A percentile compares a stretch with the other conserved stretches of the same genome.
phyloP scores from a whole-genome alignment of 64 coral and sea anemone species.

The Stylophora pistillata region DNA sequence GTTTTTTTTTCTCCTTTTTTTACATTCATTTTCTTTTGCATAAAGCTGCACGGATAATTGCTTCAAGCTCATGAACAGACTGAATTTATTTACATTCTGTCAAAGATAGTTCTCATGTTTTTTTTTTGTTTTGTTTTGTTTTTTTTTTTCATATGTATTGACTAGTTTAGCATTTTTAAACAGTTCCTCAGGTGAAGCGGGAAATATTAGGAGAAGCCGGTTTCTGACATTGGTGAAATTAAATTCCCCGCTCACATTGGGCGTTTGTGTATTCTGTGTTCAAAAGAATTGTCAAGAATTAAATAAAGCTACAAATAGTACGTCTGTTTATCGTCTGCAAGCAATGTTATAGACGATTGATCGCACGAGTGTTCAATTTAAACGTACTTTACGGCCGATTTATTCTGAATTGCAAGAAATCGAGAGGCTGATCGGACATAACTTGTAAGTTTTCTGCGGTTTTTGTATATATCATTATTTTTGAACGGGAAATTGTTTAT shows the following conservation, averaged over 20 bases:
- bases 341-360: conserved; percentile 41
- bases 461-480: not conserved
- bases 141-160: not conserved
- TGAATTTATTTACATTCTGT: conserved; percentile 29
- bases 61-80: conserved; percentile 3
- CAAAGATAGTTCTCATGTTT: conserved; percentile 8
- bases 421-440: not conserved
- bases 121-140: too few relatives aligned
- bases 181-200: not conserved
- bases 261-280: not conserved
- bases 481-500: not conserved
- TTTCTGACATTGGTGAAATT: not conserved
- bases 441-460: not conserved
- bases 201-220: not conserved
- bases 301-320: not conserved
- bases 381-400: not conserved
- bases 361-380: not conserved
- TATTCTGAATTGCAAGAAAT: not conserved
- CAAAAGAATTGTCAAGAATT: not conserved
- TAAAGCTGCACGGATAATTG: conserved; percentile 15
- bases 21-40: not conserved
- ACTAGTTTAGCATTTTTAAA: not conserved
- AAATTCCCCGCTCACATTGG: too few relatives aligned
- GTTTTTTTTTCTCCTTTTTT: not conserved
- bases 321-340: not conserved